These are phyloP conservation scores for Endotricha flammealis DNA, from an alignment of 2,888 invertebrate genomes.

Conservation along the genomic window DNA sequence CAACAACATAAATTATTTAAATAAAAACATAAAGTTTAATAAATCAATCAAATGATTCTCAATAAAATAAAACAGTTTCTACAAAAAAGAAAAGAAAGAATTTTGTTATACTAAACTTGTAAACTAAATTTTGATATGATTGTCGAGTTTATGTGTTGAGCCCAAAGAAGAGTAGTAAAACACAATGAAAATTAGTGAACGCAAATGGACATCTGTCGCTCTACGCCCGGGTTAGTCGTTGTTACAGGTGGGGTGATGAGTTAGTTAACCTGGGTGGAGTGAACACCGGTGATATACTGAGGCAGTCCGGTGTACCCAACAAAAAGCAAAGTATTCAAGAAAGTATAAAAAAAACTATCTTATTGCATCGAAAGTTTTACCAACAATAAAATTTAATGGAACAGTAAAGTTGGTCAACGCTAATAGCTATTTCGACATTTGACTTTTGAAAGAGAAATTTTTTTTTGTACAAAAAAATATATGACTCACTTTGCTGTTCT, in stretches of 20 bases:
- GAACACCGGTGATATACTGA: slow-evolving; percentile 53
- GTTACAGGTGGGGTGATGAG: slow-evolving; percentile 41
- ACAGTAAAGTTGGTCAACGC: slow-evolving; percentile 46
- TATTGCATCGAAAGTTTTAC: slow-evolving; percentile 32
- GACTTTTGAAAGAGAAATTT: no score
- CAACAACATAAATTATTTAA: no score
- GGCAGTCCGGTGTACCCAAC: slow-evolving; percentile 31
- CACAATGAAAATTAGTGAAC: slow-evolving; percentile 54
- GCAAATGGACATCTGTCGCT: slow-evolving; percentile 44
- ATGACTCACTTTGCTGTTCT: slow-evolving; percentile 48
- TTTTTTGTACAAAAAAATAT: slow-evolving; percentile 22
- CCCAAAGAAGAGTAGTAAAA: slow-evolving; percentile 65
- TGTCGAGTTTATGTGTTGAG: no score
- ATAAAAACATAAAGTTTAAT: no score
- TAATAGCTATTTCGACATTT: slow-evolving; percentile 6
- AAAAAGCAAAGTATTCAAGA: slow-evolving; percentile 27
- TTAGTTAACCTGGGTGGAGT: slow-evolving; percentile 43
- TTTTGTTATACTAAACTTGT: no score
- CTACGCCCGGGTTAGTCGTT: slow-evolving; percentile 65
- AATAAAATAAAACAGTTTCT: no score
- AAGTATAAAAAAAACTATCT: slow-evolving; percentile 27
- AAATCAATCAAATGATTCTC: no score
- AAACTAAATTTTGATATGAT: no score
- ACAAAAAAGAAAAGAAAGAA: no score
- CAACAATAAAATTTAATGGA: slow-evolving; percentile 34